Conservation (phyloP, 2,888 invertebrate species). For the Pristionchus mayeri region DNA sequence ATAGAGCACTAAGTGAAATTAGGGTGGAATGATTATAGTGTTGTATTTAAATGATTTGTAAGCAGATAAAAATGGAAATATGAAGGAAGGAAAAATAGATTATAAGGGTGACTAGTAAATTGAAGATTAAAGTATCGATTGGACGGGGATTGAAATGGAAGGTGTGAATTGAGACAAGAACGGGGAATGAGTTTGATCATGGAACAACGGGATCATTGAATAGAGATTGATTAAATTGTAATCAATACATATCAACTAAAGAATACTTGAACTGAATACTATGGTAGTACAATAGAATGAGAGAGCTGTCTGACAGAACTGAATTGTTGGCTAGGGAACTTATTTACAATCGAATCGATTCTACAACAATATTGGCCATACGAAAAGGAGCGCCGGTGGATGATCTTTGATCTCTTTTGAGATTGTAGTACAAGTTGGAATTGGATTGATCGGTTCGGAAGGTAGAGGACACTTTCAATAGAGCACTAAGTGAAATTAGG, state of each 20-base stretch:
- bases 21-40: background rate
- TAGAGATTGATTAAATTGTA: background rate
- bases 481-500: background rate
- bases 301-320: conserved; percentile 1
- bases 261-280: conserved; percentile 6
- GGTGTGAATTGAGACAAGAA: conserved; percentile 27
- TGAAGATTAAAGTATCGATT: conserved; percentile 31
- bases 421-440: conserved; percentile 31
- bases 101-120: background rate
- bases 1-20: conserved; percentile 15
- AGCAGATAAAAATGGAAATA: too few relatives aligned
- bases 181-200: conserved; percentile 6
- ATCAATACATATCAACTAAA: conserved; percentile 3
- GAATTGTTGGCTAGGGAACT: background rate
- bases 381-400: background rate
- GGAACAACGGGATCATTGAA: background rate
- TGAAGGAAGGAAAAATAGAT: background rate
- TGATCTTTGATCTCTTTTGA: conserved; percentile 10
- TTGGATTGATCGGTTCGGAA: conserved; percentile 1
- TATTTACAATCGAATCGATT: conserved; percentile 17
- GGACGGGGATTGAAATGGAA: conserved; percentile 17
- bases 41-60: too few relatives aligned
- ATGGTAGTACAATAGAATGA: background rate
- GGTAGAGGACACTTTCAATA: conserved; percentile 10
- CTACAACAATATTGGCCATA: background rate